Base-by-base conservation (phyloP, 2,113 vertebrate species). In the Merops nubicus region DNA sequence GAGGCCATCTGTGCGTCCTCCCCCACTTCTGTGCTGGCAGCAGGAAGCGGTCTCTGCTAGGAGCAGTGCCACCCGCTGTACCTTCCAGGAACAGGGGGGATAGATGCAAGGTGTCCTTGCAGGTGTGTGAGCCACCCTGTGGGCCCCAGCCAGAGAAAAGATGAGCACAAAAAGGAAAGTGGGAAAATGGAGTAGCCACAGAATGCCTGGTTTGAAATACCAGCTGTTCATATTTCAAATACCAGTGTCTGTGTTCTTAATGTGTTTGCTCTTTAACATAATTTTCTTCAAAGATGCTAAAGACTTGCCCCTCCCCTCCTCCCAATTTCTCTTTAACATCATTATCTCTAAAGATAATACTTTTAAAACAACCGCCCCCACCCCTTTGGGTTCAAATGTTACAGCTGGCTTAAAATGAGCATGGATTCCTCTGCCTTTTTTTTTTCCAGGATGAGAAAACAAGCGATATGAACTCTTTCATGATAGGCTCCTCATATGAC, bases 51-150 rank as follows among this genome's bases (percentile, higher is more conserved):
- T 16, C 81, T 62, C 50, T 60, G 11, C 43, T 56, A 11, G 1
- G 38, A 67, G 47, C 42, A 29, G 33, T 47, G 63, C 36, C 57
- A 21, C 48, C 36, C 57, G 74, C 65, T 68, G 77, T 22, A 56
- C 78, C 93, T 76, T 69, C 4, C 2, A 81, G 86, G 72, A 67
- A 28, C 45, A 16, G 9, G 12, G 31, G 5, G 54, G 38, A 45
- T 9, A 48, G 68, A 33, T 67, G 42, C 38, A 15, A 26, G 1
- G 38, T 23, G 42, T 34, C 38, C 70, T 5, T 11, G 22, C 1
- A 11, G 83, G 54, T 33, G 54, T 43, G 40, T 0, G 0, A 70
- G 34, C 38, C 82, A 34, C 19, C 26, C 34, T 7, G 3, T 21
- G 33, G 18, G 23, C 13, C 18, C 12, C 7, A 31, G 60, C 4